These are phyloP conservation scores for Clarias magur DNA, from an alignment of 2,113 vertebrate species.

Conservation along the genomic window DNA sequence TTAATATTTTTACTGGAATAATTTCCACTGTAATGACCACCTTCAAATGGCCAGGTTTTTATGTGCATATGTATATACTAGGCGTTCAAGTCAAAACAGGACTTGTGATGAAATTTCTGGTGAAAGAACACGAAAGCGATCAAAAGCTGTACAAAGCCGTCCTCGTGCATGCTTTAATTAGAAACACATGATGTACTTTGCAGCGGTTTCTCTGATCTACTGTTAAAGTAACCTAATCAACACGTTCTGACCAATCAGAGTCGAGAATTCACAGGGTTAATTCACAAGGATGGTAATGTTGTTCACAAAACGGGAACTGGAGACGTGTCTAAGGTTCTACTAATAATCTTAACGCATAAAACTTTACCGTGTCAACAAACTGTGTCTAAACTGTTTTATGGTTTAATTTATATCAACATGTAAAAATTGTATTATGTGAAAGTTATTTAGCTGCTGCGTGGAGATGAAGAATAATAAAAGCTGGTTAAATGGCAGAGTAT, in stretches of 20 bases:
- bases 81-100: too few relatives aligned
- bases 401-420: not conserved
- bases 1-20: not conserved
- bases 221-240: not conserved
- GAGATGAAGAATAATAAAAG: not conserved
- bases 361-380: not conserved
- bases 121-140: too few relatives aligned
- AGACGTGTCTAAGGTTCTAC: not conserved
- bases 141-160: too few relatives aligned
- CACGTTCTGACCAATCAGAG: not conserved
- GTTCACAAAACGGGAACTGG: not conserved
- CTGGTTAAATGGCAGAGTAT: not conserved
- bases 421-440: not conserved
- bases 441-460: not conserved
- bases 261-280: not conserved
- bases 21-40: not conserved
- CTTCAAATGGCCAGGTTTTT: not conserved
- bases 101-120: too few relatives aligned
- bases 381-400: too few relatives aligned
- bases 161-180: not conserved
- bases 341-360: not conserved
- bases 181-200: too few relatives aligned
- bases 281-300: not conserved
- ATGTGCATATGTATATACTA: too few relatives aligned
- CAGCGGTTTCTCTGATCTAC: not conserved